Evolutionary conservation across 2,888 invertebrate genomes (phyloP).

Genomic region (Myopa tessellatipennis): DNA sequence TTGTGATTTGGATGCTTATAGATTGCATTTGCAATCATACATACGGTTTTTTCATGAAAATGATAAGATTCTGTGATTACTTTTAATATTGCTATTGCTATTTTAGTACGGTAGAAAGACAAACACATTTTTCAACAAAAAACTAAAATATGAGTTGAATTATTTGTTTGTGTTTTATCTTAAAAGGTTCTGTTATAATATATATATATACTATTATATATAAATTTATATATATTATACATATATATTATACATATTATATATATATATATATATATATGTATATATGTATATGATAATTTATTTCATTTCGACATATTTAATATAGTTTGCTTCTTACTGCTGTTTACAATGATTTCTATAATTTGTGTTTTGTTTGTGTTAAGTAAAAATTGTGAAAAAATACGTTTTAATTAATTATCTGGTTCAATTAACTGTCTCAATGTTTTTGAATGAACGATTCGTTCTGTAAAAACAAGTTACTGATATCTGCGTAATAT

Average conservation of each 20-base stretch:
- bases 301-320: constrained; percentile 41
- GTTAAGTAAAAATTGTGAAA: constrained; percentile 51
- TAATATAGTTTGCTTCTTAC: constrained; percentile 47
- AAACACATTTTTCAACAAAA: constrained; percentile 38
- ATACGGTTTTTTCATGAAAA: constrained; percentile 8
- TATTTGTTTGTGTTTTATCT: constrained; percentile 39
- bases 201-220: constrained; percentile 20
- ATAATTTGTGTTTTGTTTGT: constrained; percentile 37
- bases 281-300: constrained; percentile 37
- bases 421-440: constrained; percentile 29
- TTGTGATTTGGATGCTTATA: not conserved
- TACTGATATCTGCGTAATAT: constrained; percentile 30
- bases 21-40: constrained; percentile 2
- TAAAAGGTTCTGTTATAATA: constrained; percentile 33
- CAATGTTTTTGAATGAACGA: not conserved
- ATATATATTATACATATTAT: constrained; percentile 35
- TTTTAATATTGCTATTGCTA: constrained; percentile 29
- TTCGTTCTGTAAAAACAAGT: constrained; percentile 42
- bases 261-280: constrained; percentile 12
- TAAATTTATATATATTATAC: constrained; percentile 33
- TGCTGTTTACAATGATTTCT: constrained; percentile 55
- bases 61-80: constrained; percentile 26
- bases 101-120: constrained; percentile 26
- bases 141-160: constrained; percentile 44
- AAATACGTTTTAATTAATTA: constrained; percentile 48